Evolutionary conservation across 2,797 vertebrate genomes (phyloP), one percentile per base, ranked within the genome.

Genomic region (Ctenopoma multispine): DNA sequence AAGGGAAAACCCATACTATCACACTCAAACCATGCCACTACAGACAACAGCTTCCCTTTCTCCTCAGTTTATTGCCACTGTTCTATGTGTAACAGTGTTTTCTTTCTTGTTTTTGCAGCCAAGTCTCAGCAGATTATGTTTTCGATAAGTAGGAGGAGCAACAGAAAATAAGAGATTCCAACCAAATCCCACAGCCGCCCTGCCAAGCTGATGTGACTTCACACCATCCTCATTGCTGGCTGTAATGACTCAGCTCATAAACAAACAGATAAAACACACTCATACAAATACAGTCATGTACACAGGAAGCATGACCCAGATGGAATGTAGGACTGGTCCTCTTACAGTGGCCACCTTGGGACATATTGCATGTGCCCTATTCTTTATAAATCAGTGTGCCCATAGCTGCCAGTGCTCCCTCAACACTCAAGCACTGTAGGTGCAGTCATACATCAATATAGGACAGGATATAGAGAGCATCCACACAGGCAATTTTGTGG

Each of bases 211-310:
- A 86, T 84, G 85, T 81, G 84, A 90, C 88, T 84, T 85, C 84
- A 82, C 77, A 76, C 69, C 63, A 15, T 88, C 66, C 63, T 77
- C 69, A 54, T 64, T 69, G 59, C 80, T 55, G 71, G 71, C 79
- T 85, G 82, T 77, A 81, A 36, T 92, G 90, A 94, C 88, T 92
- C 91, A 93, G 86, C 83, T 87, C 38, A 50, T 55, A 80, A 77
- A 79, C 69, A 81, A 81, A 83, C 27, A 18, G 56, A 75, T 80
- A 67, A 79, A 72, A 79, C 69, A 61, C 80, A 78, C 65, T 72
- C 67, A 49, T 44, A 72, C 68, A 63, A 77, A 86, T 43, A 53
- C 57, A 69, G 60, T 57, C 64, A 57, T 51, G 47, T 48, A 70
- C 59, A 85, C 82, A 83, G 80, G 74, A 84, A 88, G 76, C 40